Base-by-base conservation (phyloP, 2,797 vertebrate genomes). In the Falco berigora region DNA sequence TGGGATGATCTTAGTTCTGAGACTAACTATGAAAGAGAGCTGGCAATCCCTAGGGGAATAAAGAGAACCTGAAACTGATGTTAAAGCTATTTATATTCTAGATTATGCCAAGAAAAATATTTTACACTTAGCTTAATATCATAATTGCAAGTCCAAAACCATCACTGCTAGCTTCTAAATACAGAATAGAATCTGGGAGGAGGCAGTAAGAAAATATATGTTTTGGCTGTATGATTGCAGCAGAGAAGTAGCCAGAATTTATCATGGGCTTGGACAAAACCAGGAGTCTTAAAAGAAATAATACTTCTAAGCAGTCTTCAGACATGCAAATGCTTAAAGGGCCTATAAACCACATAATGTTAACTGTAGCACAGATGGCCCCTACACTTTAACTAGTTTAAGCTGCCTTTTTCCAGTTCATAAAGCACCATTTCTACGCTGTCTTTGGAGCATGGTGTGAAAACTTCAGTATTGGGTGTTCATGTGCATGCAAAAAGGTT, bases 121-220 rank as follows among this genome's bases (percentile, higher is more conserved):
- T 96, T 97, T 97, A 96, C 75, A 95, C 81, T 97, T 85, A 80
- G 88, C 74, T 95, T 91, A 95, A 90, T 92, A 91, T 44, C 42
- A 22, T 85, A 94, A 94, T 92, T 96, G 67, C 81, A 94, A 93
- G 91, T 88, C 96, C 90, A 90, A 95, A 96, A 91, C 77, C 71
- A 91, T 90, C 91, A 85, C 38, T 82, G 66, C 58, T 97, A 87
- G 88, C 79, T 97, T 96, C 95, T 96, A 98, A 98, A 95, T 96
- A 77, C 72, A 96, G 92, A 96, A 95, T 24, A 95, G 32, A 96
- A 96, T 97, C 93, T 97, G 94, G 93, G 94, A 96, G 96, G 86
- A 93, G 87, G 42, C 89, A 94, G 85, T 86, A 90, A 95, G 83
- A 94, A 98, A 97, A 97, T 96, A 94, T 96, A 89, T 95, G 58